Conservation (phyloP, 2,797 vertebrate genomes). For the Anguilla anguilla region DNA sequence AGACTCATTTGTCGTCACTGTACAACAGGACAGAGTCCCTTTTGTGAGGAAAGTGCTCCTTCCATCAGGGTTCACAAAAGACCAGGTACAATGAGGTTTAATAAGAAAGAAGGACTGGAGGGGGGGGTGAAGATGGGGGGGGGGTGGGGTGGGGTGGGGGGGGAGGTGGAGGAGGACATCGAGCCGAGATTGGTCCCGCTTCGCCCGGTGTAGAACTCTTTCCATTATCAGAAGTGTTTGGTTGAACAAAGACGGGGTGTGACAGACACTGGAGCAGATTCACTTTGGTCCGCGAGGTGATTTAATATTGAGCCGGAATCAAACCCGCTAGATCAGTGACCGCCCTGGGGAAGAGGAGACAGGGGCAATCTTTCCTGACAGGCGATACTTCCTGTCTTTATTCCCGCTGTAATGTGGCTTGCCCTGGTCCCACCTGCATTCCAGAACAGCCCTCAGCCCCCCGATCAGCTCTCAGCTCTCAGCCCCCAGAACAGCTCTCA, state of each 20-base stretch:
- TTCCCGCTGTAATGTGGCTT: not conserved
- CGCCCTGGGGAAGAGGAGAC: constrained; percentile 53
- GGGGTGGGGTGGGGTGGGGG: not conserved
- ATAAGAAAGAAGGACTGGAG: constrained; percentile 28
- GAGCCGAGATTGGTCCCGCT: constrained; percentile 57
- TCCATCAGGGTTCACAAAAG: constrained; percentile 69
- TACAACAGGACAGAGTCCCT: constrained; percentile 50
- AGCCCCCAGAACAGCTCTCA: no score
- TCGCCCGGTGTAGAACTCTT: constrained; percentile 56
- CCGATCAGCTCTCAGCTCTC: no score
- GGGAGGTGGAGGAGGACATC: not conserved
- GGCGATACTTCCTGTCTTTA: not conserved
- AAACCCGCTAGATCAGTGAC: constrained; percentile 64
- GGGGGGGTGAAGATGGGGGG: not conserved
- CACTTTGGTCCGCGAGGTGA: constrained; percentile 54
- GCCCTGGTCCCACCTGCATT: no score
- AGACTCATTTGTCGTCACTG: constrained; percentile 64
- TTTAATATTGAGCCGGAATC: constrained; percentile 66
- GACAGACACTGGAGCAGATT: constrained; percentile 50
- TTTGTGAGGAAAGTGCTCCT: constrained; percentile 66
- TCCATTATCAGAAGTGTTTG: constrained; percentile 64
- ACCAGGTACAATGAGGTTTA: constrained; percentile 56
- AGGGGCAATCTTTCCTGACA: constrained; percentile 31
- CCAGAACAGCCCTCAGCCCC: no score
- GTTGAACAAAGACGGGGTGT: constrained; percentile 63